These are phyloP conservation scores for Manis javanica DNA, from an alignment of 2,797 vertebrate genomes.

Conservation along the genomic window DNA sequence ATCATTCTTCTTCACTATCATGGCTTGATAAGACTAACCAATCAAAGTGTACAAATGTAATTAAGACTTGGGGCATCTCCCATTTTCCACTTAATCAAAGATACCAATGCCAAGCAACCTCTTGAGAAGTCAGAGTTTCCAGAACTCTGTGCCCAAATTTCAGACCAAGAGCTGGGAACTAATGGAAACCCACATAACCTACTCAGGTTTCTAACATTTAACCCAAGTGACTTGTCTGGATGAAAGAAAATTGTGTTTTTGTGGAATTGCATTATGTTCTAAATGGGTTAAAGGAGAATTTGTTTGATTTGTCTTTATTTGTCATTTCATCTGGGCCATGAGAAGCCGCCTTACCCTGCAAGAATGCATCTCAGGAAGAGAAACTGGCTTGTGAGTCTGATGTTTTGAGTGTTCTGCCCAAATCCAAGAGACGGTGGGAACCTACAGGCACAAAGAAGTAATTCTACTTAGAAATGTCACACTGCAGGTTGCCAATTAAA, in stretches of 20 bases:
- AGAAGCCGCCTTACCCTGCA: not conserved
- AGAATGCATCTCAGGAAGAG: not conserved
- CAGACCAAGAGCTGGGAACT: not conserved
- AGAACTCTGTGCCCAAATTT: slow-evolving; percentile 53
- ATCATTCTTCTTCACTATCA: not conserved
- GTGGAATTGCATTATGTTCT: slow-evolving; percentile 3
- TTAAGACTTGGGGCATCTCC: slow-evolving; percentile 13
- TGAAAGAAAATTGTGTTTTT: slow-evolving; percentile 43
- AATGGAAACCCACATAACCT: not conserved
- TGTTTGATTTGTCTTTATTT: not conserved
- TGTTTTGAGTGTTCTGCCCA: not conserved
- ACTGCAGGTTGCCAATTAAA: slow-evolving; percentile 38
- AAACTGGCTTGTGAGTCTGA: not conserved
- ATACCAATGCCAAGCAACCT: slow-evolving; percentile 15
- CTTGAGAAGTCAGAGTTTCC: slow-evolving; percentile 47
- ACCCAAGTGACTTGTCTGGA: slow-evolving; percentile 23
- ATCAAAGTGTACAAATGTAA: not conserved
- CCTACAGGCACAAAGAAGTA: not conserved
- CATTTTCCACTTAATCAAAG: slow-evolving; percentile 37
- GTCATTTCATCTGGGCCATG: not conserved
- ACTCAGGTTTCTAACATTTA: slow-evolving; percentile 32
- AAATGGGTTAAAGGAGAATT: slow-evolving; percentile 40
- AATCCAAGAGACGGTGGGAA: not conserved
- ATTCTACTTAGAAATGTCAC: slow-evolving; percentile 52
- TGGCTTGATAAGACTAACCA: not conserved